These are phyloP conservation scores for Trichogramma evanescens DNA, from an alignment of 2,888 invertebrate genomes.

Conservation along the genomic window DNA sequence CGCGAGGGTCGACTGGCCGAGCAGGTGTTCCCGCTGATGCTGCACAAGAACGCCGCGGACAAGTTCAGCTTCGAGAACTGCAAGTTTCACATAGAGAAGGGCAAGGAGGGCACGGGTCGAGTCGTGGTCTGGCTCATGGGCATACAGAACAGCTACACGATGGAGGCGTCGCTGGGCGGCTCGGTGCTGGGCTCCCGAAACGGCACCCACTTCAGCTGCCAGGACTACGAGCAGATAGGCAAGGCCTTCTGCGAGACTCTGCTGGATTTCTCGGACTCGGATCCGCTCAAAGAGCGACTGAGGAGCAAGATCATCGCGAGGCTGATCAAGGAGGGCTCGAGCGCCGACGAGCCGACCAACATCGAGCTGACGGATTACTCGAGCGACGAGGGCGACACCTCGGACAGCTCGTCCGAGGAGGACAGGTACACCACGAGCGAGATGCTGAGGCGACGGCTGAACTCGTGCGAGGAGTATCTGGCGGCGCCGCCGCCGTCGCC, in stretches of 20 bases:
- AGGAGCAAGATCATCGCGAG: conserved; percentile 74
- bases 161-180: conserved; percentile 93
- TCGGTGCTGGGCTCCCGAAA: conserved; percentile 73
- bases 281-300: conserved; percentile 72
- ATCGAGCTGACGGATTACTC: conserved; percentile 82
- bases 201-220: conserved; percentile 76
- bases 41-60: conserved; percentile 85
- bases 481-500: conserved; percentile 68
- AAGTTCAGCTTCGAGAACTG: conserved; percentile 94
- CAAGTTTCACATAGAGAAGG: conserved; percentile 87
- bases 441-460: conserved; percentile 13
- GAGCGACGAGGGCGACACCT: conserved; percentile 75
- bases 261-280: conserved; percentile 82
- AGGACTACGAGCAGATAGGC: conserved; percentile 76
- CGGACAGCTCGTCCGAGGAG: conserved; percentile 62
- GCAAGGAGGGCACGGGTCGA: conserved; percentile 90
- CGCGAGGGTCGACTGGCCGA: conserved; percentile 66
- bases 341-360: conserved; percentile 81
- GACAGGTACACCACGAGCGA: conserved; percentile 34
- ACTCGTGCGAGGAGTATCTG: conserved; percentile 37
- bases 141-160: conserved; percentile 86
- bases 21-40: conserved; percentile 89
- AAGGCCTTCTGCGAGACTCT: conserved; percentile 88
- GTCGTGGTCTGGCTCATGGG: conserved; percentile 95
- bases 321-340: conserved; percentile 74